phyloP scores from a whole-genome alignment of 2,113 vertebrate species.

The Lucifuga dentata region DNA sequence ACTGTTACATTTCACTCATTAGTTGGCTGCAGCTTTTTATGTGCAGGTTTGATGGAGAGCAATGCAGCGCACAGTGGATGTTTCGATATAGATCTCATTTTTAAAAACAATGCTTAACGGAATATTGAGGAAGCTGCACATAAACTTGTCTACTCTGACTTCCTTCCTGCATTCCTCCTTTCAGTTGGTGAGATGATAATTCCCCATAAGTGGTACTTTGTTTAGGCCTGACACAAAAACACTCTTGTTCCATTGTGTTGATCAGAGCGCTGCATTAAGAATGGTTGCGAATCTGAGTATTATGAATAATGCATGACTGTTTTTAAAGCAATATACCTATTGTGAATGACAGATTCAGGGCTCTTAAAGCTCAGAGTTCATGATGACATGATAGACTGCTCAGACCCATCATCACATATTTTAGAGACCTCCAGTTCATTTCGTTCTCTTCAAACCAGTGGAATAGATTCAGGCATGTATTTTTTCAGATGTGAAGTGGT shows the following conservation, averaged over 20 bases:
- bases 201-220: conserved; percentile 51
- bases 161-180: conserved; percentile 13
- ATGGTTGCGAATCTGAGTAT: conserved; percentile 42
- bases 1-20: conserved; percentile 50
- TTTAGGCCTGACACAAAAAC: conserved; percentile 35
- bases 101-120: conserved; percentile 10
- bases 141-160: neutral
- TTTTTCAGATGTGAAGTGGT: conserved; percentile 38
- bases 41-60: conserved; percentile 35
- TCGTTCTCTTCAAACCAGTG: neutral
- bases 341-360: conserved; percentile 64
- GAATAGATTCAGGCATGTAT: conserved; percentile 21
- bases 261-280: conserved; percentile 23
- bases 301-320: conserved; percentile 59
- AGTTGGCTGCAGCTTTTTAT: conserved; percentile 18
- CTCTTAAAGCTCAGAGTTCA: conserved; percentile 16
- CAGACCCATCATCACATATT: conserved; percentile 26
- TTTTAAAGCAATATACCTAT: conserved; percentile 51
- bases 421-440: conserved; percentile 42
- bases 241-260: conserved; percentile 11
- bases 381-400: conserved; percentile 43
- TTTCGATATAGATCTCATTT: conserved; percentile 9
- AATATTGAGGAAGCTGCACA: conserved; percentile 10
- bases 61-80: conserved; percentile 16
- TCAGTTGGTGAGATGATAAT: conserved; percentile 27